Conservation (phyloP, 2,797 vertebrate species). For the Mus spretus region DNA sequence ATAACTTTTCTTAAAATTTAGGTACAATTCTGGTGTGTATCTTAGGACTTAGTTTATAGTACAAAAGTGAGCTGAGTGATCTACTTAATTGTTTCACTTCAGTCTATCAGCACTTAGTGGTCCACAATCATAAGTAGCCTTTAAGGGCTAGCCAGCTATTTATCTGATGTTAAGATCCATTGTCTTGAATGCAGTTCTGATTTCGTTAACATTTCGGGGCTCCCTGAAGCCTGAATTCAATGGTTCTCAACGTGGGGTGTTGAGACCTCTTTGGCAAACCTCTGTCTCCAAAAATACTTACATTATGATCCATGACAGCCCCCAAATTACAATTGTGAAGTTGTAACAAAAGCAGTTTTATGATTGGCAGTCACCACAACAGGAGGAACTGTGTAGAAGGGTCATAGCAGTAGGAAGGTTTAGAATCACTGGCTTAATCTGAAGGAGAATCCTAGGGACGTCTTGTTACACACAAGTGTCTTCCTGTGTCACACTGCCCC, state of each 20-base stretch:
- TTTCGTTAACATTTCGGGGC: not conserved
- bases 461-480: not conserved
- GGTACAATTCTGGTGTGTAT: not conserved
- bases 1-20: slow-evolving; percentile 17
- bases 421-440: not conserved
- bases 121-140: not conserved
- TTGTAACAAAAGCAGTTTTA: not conserved
- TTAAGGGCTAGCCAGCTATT: not conserved
- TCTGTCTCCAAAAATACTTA: not conserved
- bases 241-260: not conserved
- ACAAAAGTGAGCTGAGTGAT: slow-evolving; percentile 11
- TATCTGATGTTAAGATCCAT: not conserved
- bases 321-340: not conserved
- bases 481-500: not conserved
- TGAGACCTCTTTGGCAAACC: not conserved
- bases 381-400: not conserved
- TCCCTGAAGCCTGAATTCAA: not conserved
- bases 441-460: not conserved
- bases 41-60: not conserved
- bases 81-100: slow-evolving; percentile 29
- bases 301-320: not conserved
- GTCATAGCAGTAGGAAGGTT: not conserved
- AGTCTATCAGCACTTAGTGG: not conserved
- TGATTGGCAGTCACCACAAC: not conserved
- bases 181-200: not conserved